Percentiles rank a stretch among this genome's conserved stretches.
Evolutionary conservation across 2,888 invertebrate genomes (phyloP).

Genomic region (Cataglyphis altisquamis): DNA sequence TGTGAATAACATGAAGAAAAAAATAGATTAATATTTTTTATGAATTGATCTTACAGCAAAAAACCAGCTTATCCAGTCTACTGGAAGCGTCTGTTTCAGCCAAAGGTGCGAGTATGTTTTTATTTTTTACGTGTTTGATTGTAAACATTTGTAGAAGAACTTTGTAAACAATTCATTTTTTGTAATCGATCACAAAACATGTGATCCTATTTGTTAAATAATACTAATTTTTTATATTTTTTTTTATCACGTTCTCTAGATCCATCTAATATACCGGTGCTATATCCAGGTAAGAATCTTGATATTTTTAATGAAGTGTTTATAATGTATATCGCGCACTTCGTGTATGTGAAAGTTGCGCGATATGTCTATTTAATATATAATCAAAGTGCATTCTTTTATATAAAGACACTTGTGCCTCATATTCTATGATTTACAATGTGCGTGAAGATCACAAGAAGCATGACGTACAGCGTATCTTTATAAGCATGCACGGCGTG

Average conservation of each 20-base stretch:
- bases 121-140: slow-evolving; percentile 28
- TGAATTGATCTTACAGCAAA: slow-evolving; percentile 81
- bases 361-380: neutral
- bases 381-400: slow-evolving; percentile 9
- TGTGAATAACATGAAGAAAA: slow-evolving; percentile 13
- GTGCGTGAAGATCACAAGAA: slow-evolving; percentile 21
- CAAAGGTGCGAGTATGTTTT: slow-evolving; percentile 82
- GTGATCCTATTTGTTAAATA: slow-evolving; percentile 8
- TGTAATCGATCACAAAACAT: slow-evolving; percentile 19
- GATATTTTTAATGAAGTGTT: slow-evolving; percentile 27
- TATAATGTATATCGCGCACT: slow-evolving; percentile 7
- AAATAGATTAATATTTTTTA: slow-evolving; percentile 61
- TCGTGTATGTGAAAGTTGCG: neutral
- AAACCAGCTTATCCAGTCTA: slow-evolving; percentile 86
- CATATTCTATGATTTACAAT: neutral
- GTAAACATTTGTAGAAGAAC: slow-evolving; percentile 39
- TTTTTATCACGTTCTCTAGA: slow-evolving; percentile 74
- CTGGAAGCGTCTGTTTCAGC: slow-evolving; percentile 85
- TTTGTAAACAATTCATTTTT: slow-evolving; percentile 49
- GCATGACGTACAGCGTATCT: slow-evolving; percentile 30
- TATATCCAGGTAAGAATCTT: slow-evolving; percentile 84
- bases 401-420: slow-evolving; percentile 2
- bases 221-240: slow-evolving; percentile 51
- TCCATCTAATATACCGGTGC: slow-evolving; percentile 79
- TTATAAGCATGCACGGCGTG: slow-evolving; percentile 29